Evolutionary conservation across 1,140 invertebrate genomes (phyloP), one percentile per base, ranked within the genome.

Genomic region (Cotesia vestalis): DNA sequence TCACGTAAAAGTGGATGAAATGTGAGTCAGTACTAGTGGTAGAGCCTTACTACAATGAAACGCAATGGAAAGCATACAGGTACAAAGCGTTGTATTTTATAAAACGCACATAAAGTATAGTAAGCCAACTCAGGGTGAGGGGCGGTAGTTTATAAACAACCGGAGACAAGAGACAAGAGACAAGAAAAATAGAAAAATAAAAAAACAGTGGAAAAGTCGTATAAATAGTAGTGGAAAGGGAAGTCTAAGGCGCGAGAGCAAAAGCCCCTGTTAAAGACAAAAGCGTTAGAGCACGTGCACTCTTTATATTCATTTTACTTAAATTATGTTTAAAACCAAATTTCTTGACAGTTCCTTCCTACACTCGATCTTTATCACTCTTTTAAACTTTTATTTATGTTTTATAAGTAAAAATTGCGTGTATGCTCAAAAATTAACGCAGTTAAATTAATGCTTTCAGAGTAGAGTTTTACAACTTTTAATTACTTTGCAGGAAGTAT

Each of bases 391-490:
- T 60, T 66, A 17, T 66, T 4, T 55, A 34, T 52, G 61, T 17
- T 71, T 55, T 35, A 63, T 60, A 20, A 20, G 20, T 20, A 36
- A 8, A 52, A 67, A 55, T 66, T 76, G 74, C 75, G 74, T 78
- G 74, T 78, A 74, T 73, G 76, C 80, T 82, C 82, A 77, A 75
- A 82, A 83, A 83, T 81, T 80, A 81, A 40, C 76, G 77, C 8
- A 72, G 66, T 6, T 1, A 40, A 40, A 40, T 40, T 40, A 40
- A 8, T 77, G 81, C 75, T 78, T 82, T 83, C 81, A 20, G 20
- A 59, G 14, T 27, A 17, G 1, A 8, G 14, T 2, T 20, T 27
- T 59, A 9, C 4, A 55, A 55, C 17, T 55, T 55, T 55, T 55
- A 84, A 84, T 81, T 78, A 81, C 79, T 78, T 64, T 68, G 66